A percentile compares a stretch with the other conserved stretches of the same genome.
Evolutionary conservation across 2,797 vertebrate species (phyloP).

Genomic region (Channallabes apus): DNA sequence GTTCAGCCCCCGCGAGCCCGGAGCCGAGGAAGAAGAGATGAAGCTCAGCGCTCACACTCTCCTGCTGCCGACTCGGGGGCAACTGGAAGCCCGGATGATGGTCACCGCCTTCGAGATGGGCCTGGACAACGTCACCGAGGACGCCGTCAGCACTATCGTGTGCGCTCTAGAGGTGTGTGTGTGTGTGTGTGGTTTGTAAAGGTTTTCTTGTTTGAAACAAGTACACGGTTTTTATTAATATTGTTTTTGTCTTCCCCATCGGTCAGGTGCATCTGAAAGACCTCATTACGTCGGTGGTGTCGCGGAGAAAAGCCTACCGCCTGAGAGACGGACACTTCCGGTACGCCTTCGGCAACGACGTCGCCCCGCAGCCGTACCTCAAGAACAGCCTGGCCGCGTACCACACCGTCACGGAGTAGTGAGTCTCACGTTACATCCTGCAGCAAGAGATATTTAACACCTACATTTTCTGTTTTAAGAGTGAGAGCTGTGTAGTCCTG

Average conservation of each 20-base stretch:
- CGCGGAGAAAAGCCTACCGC: constrained; percentile 89
- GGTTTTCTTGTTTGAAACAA: background rate
- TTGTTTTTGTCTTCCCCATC: background rate
- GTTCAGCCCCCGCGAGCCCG: constrained; percentile 86
- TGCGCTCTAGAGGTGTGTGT: constrained; percentile 84
- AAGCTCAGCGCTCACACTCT: constrained; percentile 95
- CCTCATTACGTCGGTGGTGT: constrained; percentile 88
- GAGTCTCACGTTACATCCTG: constrained; percentile 20
- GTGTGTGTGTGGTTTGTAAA: background rate
- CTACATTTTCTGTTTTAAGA: too few relatives aligned
- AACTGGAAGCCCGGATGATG: constrained; percentile 97
- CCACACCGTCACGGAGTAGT: constrained; percentile 88
- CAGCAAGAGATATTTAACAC: background rate
- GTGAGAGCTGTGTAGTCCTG: too few relatives aligned
- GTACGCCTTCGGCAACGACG: constrained; percentile 91
- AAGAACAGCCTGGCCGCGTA: constrained; percentile 93
- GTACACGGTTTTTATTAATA: background rate
- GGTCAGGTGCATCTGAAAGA: constrained; percentile 93
- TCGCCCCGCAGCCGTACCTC: constrained; percentile 91
- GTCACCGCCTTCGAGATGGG: constrained; percentile 93
- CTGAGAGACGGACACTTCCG: constrained; percentile 90
- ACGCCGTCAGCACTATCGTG: constrained; percentile 83
- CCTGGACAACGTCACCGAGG: constrained; percentile 92
- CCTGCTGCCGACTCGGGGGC: constrained; percentile 88
- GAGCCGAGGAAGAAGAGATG: constrained; percentile 89